Conservation (phyloP, 2,797 vertebrate species). For the Diceros bicornis region DNA sequence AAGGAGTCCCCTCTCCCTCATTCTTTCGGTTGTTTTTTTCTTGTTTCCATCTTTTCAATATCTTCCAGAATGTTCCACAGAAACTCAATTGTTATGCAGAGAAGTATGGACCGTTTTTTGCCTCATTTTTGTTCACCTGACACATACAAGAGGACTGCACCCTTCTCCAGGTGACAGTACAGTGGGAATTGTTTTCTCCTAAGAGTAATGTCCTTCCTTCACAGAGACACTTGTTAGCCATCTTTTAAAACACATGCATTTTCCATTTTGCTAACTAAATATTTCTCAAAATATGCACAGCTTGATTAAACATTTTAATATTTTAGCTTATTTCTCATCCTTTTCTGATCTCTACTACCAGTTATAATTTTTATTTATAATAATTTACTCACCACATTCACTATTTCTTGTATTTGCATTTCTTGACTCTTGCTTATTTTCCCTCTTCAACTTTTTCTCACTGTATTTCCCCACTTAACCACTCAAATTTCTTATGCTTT, state of each 20-base stretch:
- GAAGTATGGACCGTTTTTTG: background rate
- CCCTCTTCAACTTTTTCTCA: background rate
- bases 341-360: background rate
- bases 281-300: background rate
- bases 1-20: fast-evolving
- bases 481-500: background rate
- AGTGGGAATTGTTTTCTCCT: background rate
- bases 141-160: fast-evolving
- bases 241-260: background rate
- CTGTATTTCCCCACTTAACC: background rate
- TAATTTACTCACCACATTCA: background rate
- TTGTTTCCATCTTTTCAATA: background rate
- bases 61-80: background rate
- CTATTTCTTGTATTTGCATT: background rate
- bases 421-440: background rate
- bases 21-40: background rate
- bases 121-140: background rate
- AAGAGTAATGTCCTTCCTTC: background rate
- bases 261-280: background rate
- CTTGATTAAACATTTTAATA: background rate
- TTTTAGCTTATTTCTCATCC: background rate
- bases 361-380: background rate
- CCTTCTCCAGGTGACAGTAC: background rate
- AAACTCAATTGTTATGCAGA: background rate
- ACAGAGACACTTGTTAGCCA: background rate